A percentile compares a stretch with the other conserved stretches of the same genome.
Conservation (phyloP, 1,140 invertebrate genomes). For the Eumeta japonica region DNA sequence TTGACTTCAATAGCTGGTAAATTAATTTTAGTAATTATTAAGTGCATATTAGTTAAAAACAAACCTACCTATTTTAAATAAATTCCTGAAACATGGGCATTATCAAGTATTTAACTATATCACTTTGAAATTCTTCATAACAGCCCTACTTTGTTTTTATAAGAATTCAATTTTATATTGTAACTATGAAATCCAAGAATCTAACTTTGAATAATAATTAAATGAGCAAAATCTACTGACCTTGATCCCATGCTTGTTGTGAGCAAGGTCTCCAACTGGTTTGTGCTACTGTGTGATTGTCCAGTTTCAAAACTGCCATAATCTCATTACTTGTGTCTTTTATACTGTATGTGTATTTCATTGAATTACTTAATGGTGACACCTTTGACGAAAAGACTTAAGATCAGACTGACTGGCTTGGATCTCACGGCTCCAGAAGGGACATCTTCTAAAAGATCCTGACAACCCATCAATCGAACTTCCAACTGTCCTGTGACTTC, state of each 20-base stretch:
- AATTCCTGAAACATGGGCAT: too few relatives aligned
- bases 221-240: too few relatives aligned
- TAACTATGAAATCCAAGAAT: too few relatives aligned
- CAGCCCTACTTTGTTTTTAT: too few relatives aligned
- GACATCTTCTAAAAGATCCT: conserved; percentile 93
- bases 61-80: too few relatives aligned
- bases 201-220: too few relatives aligned
- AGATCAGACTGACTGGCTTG: conserved; percentile 75
- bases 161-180: too few relatives aligned
- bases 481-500: conserved; percentile 65
- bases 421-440: conserved; percentile 84
- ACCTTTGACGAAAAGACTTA: conserved; percentile 90
- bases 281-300: conserved; percentile 94
- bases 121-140: too few relatives aligned
- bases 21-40: too few relatives aligned
- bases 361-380: conserved; percentile 76
- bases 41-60: too few relatives aligned
- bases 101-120: too few relatives aligned
- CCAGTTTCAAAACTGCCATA: conserved; percentile 95
- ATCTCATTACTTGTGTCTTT: conserved; percentile 98
- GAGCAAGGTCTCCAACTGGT: conserved; percentile 95
- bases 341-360: conserved; percentile 89
- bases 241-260: conserved; percentile 99
- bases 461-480: conserved; percentile 93
- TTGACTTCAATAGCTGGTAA: too few relatives aligned